Conservation (phyloP, 2,797 vertebrate genomes). For the Linurgus olivaceus region DNA sequence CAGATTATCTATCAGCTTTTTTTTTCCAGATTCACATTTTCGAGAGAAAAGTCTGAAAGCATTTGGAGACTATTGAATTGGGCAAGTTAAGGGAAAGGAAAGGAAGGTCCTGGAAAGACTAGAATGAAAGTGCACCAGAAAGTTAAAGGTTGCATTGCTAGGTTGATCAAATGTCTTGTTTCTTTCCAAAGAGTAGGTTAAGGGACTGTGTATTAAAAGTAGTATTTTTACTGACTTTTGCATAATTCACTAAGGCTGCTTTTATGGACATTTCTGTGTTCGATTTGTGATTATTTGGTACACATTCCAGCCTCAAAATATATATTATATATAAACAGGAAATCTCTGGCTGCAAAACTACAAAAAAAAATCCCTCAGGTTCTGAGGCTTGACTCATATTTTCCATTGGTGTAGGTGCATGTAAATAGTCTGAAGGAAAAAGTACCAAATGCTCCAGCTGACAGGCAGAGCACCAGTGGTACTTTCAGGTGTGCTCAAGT, state of each 20-base stretch:
- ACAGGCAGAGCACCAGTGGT: neutral
- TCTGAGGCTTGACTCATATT: neutral
- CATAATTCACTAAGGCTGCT: neutral
- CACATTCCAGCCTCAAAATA: neutral
- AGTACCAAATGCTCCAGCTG: neutral
- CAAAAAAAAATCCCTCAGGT: accelerated
- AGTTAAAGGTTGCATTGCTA: neutral
- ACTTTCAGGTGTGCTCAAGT: neutral
- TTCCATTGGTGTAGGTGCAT: neutral
- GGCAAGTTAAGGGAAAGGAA: neutral
- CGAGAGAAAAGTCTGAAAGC: neutral
- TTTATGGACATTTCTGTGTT: neutral
- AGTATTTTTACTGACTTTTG: neutral
- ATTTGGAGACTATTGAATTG: neutral
- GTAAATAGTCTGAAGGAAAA: neutral
- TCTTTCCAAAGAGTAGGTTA: neutral
- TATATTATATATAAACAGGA: neutral
- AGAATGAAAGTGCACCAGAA: neutral
- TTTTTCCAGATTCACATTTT: neutral
- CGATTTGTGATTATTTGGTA: neutral
- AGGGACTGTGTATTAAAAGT: neutral
- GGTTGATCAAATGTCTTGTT: neutral
- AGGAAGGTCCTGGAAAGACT: neutral
- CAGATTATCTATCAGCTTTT: neutral
- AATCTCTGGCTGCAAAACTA: neutral